Conservation (phyloP, 2,888 invertebrate genomes). For the Smittia aterrima region DNA sequence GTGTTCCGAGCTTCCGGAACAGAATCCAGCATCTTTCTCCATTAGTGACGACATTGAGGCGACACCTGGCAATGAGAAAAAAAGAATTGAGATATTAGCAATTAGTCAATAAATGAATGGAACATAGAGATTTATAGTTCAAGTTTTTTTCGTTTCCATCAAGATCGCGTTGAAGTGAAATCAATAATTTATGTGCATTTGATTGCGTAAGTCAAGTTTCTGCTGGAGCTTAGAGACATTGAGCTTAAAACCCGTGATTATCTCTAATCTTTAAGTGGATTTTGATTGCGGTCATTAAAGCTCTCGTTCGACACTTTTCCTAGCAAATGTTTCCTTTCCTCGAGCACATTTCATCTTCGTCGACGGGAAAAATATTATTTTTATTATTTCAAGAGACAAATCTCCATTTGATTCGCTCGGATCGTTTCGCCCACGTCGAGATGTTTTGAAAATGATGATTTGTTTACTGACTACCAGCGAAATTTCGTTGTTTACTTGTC, state of each 20-base stretch:
- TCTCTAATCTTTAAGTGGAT: background rate
- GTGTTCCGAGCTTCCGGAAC: slow-evolving; percentile 60
- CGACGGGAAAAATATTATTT: background rate
- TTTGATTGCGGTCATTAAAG: background rate
- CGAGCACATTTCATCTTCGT: background rate
- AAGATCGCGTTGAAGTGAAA: slow-evolving; percentile 1
- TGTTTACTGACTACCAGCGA: background rate
- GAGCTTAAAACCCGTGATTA: background rate
- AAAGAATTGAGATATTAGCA: slow-evolving; percentile 14
- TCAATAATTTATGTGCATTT: slow-evolving; percentile 17
- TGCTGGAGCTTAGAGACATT: too few species aligned
- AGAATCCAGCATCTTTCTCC: slow-evolving; percentile 67
- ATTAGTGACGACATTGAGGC: slow-evolving; percentile 49
- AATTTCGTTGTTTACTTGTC: slow-evolving; percentile 7
- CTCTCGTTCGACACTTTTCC: background rate
- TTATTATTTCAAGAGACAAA: background rate
- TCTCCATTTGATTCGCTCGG: background rate
- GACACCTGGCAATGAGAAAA: slow-evolving; percentile 48
- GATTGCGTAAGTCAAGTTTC: background rate
- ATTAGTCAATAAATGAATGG: background rate
- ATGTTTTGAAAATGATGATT: background rate
- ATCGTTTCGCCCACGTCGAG: background rate
- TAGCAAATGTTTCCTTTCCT: too few species aligned
- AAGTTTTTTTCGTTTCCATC: background rate
- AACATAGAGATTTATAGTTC: slow-evolving; percentile 8